A percentile compares a stretch with the other conserved stretches of the same genome.
Evolutionary conservation across 2,113 vertebrate species (phyloP).

Genomic region (Paracanthobrama guichenoti): DNA sequence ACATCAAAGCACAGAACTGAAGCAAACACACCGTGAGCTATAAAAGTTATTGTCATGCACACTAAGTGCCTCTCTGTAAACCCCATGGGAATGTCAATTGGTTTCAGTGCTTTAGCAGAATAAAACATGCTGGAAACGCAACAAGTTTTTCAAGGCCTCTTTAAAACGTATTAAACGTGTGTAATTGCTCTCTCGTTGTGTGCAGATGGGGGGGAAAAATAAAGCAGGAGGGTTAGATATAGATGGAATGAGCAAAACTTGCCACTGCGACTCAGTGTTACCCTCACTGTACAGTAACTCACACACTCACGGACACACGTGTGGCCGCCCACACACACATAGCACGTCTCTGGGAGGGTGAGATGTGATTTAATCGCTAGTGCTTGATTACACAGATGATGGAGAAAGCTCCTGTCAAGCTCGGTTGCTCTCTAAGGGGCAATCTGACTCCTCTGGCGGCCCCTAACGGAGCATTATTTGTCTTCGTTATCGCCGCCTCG

Average conservation of each 20-base stretch:
- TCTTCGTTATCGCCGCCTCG: slow-evolving; percentile 64
- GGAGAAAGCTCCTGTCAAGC: slow-evolving; percentile 61
- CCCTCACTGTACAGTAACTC: slow-evolving; percentile 8
- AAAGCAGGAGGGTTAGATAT: neutral
- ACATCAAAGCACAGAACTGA: slow-evolving; percentile 16
- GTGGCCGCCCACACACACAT: neutral
- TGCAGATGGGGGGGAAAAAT: neutral
- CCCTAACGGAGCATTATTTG: slow-evolving; percentile 55
- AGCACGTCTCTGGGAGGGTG: slow-evolving; percentile 9
- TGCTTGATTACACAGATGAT: slow-evolving; percentile 68
- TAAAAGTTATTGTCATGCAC: slow-evolving; percentile 28
- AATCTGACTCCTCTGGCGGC: slow-evolving; percentile 53
- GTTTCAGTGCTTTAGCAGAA: slow-evolving; percentile 22
- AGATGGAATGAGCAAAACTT: slow-evolving; percentile 1
- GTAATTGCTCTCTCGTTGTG: slow-evolving; percentile 21
- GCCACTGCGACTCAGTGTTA: neutral
- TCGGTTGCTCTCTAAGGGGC: slow-evolving; percentile 48
- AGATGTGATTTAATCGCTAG: slow-evolving; percentile 67
- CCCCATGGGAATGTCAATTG: slow-evolving; percentile 32
- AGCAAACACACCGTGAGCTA: slow-evolving; percentile 26
- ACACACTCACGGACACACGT: slow-evolving; percentile 32
- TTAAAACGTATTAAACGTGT: slow-evolving; percentile 12
- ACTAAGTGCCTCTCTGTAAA: slow-evolving; percentile 15
- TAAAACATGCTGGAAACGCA: neutral
- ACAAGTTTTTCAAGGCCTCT: slow-evolving; percentile 35